These are phyloP conservation scores for Cichlasoma orientale DNA, from an alignment of 2,797 vertebrate species.

Conservation along the genomic window DNA sequence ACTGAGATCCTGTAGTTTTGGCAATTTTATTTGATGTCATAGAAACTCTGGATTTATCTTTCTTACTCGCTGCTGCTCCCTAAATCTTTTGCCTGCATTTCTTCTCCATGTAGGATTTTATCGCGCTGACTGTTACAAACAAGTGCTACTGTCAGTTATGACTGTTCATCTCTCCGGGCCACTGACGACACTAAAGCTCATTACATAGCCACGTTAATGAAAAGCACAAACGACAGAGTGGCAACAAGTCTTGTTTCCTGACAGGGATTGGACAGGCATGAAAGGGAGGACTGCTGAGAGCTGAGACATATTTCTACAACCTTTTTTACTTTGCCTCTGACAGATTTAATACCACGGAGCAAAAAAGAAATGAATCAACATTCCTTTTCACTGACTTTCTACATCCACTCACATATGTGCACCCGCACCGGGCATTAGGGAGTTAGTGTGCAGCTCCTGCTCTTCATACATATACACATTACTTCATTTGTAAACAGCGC, in stretches of 20 bases:
- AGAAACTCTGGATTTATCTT: background rate
- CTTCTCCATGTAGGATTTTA: slow-evolving; percentile 10
- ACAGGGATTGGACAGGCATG: slow-evolving; percentile 43
- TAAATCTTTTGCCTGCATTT: slow-evolving; percentile 20
- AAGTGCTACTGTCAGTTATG: slow-evolving; percentile 37
- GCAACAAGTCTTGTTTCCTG: slow-evolving; percentile 56
- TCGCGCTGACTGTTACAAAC: background rate
- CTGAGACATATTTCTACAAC: slow-evolving; percentile 44
- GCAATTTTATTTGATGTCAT: background rate
- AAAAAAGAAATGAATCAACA: slow-evolving; percentile 43
- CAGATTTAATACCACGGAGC: slow-evolving; percentile 54
- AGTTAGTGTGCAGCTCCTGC: slow-evolving; percentile 54
- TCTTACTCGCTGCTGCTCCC: background rate
- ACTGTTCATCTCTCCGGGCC: slow-evolving; percentile 25
- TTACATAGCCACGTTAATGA: slow-evolving; percentile 13
- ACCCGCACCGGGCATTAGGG: slow-evolving; percentile 28
- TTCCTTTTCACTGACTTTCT: slow-evolving; percentile 71
- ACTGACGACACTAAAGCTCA: slow-evolving; percentile 14
- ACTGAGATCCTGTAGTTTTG: background rate
- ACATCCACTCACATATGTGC: slow-evolving; percentile 47
- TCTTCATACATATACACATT: slow-evolving; percentile 60
- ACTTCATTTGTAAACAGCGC: slow-evolving; percentile 68
- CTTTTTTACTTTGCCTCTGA: slow-evolving; percentile 34
- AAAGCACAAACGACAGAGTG: slow-evolving; percentile 25
- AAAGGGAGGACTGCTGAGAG: slow-evolving; percentile 30